Conservation (phyloP, 2,113 vertebrate genomes). For the Zeus faber region DNA sequence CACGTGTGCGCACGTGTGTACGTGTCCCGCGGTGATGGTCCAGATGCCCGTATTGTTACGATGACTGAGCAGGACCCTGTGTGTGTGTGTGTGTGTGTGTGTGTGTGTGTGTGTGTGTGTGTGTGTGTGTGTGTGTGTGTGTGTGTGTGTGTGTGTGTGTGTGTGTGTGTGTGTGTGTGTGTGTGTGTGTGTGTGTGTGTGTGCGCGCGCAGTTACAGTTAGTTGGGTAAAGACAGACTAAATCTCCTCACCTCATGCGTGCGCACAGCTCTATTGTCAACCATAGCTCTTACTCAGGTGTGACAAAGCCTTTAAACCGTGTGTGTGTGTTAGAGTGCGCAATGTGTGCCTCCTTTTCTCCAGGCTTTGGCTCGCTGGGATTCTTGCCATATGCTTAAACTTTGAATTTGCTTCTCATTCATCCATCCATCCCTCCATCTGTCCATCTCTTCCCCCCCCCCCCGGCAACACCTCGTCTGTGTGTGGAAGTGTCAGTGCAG, state of each 20-base stretch:
- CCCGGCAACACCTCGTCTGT: no score
- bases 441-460: no score
- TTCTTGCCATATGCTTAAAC: background rate
- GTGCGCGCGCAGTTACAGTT: no score
- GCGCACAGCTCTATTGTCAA: background rate
- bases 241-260: conserved; percentile 28
- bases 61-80: conserved; percentile 47
- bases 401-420: no score
- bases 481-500: conserved; percentile 34
- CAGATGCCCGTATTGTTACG: conserved; percentile 41
- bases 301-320: conserved; percentile 1
- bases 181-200: conserved; percentile 18
- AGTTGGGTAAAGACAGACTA: no score
- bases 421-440: background rate
- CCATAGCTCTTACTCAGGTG: conserved; percentile 36
- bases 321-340: conserved; percentile 7
- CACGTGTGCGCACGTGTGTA: conserved; percentile 18
- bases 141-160: conserved; percentile 19
- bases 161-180: conserved; percentile 18
- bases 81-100: conserved; percentile 19
- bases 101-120: conserved; percentile 18
- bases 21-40: conserved; percentile 26
- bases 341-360: background rate
- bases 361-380: background rate
- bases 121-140: conserved; percentile 19